These are phyloP conservation scores for Phrynocephalus versicolor DNA, from an alignment of 2,113 vertebrate genomes.

Conservation along the genomic window DNA sequence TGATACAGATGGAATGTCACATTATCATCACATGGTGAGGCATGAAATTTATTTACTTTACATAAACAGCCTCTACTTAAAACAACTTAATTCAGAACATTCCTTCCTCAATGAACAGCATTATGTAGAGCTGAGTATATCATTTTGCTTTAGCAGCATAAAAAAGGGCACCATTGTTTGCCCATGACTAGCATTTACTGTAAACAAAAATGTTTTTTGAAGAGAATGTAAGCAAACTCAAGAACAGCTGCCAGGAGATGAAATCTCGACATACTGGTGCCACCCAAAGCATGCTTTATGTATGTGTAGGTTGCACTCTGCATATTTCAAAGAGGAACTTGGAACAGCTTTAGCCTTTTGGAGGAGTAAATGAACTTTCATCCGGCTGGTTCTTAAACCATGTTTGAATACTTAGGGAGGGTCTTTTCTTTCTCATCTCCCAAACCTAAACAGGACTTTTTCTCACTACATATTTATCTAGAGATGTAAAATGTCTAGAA, in stretches of 20 bases:
- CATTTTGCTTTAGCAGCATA: slow-evolving; percentile 67
- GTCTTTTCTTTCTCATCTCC: background rate
- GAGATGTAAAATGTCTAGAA: no score
- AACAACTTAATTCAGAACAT: slow-evolving; percentile 82
- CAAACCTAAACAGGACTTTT: background rate
- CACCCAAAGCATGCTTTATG: slow-evolving; percentile 67
- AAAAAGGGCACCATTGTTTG: slow-evolving; percentile 82
- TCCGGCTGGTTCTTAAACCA: slow-evolving; percentile 42
- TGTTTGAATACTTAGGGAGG: slow-evolving; percentile 28
- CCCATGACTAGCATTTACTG: slow-evolving; percentile 77
- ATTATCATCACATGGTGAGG: slow-evolving; percentile 92
- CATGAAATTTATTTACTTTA: slow-evolving; percentile 92
- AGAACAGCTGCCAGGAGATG: slow-evolving; percentile 75
- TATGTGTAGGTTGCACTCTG: slow-evolving; percentile 56
- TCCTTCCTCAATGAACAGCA: slow-evolving; percentile 74
- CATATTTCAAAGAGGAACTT: slow-evolving; percentile 53
- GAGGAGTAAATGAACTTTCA: slow-evolving; percentile 42
- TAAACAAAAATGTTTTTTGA: slow-evolving; percentile 92
- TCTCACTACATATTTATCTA: background rate
- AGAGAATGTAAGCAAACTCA: slow-evolving; percentile 79
- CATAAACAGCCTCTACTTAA: slow-evolving; percentile 80
- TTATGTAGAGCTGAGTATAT: slow-evolving; percentile 71
- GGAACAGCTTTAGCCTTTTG: slow-evolving; percentile 33
- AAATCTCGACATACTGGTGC: slow-evolving; percentile 71
- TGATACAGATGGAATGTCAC: slow-evolving; percentile 86